Evolutionary conservation across 2,888 invertebrate genomes (phyloP).

Genomic region (Pherbina coryleti): DNA sequence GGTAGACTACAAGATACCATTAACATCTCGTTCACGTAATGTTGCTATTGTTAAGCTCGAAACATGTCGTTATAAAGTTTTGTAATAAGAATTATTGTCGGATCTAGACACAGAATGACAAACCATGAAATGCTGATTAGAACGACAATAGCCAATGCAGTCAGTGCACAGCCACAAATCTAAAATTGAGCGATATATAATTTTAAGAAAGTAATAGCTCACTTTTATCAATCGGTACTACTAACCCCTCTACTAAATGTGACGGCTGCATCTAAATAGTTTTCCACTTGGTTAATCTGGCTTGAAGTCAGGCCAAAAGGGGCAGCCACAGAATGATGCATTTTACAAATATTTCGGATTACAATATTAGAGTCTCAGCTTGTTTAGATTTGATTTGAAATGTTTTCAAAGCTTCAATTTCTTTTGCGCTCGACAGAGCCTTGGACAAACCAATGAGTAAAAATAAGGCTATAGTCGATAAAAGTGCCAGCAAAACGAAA

Average conservation of each 20-base stretch:
- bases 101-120: slow-evolving; percentile 4
- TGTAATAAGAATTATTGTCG: neutral
- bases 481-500: slow-evolving; percentile 4
- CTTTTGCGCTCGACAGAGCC: neutral
- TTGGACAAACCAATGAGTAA: slow-evolving; percentile 13
- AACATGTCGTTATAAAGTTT: neutral
- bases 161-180: neutral
- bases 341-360: neutral
- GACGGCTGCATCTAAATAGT: neutral
- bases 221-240: neutral
- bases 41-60: too few relatives aligned
- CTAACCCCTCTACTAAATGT: neutral
- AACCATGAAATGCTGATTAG: neutral
- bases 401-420: neutral
- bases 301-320: too few relatives aligned
- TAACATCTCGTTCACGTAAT: too few relatives aligned
- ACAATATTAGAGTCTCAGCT: neutral
- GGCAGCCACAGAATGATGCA: too few relatives aligned
- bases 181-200: neutral
- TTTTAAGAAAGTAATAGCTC: too few relatives aligned
- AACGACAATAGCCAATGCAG: neutral
- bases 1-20: too few relatives aligned
- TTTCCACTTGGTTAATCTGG: neutral
- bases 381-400: neutral
- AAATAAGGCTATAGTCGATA: neutral